Evolutionary conservation across 2,797 vertebrate genomes (phyloP).

Genomic region (Sebastiscus albofasciatus): DNA sequence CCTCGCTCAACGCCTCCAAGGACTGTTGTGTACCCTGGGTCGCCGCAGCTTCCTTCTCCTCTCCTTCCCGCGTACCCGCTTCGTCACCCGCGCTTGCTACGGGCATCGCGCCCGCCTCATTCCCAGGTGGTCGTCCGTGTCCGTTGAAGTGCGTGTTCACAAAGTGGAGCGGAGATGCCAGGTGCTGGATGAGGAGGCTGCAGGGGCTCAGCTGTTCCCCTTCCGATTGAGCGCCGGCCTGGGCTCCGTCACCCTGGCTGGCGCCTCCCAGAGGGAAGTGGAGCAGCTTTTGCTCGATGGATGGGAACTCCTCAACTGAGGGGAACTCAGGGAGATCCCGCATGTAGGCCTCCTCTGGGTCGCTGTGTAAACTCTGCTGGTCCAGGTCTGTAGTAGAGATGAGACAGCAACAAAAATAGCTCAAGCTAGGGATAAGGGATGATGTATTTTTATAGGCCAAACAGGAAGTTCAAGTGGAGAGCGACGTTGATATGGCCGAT

Average conservation of each 20-base stretch:
- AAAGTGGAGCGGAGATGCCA: slow-evolving; percentile 95
- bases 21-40: slow-evolving; percentile 77
- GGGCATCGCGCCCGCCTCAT: slow-evolving; percentile 39
- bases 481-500: not conserved
- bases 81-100: not conserved
- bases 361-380: slow-evolving; percentile 92
- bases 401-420: not conserved
- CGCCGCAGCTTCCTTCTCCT: not conserved
- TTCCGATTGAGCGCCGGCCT: slow-evolving; percentile 22
- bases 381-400: slow-evolving; percentile 88
- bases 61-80: slow-evolving; percentile 29
- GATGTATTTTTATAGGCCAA: no score
- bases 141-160: slow-evolving; percentile 99
- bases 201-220: slow-evolving; percentile 71
- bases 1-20: slow-evolving; percentile 88
- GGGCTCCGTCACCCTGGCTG: slow-evolving; percentile 16
- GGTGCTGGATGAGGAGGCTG: slow-evolving; percentile 84
- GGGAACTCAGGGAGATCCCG: slow-evolving; percentile 90
- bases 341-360: slow-evolving; percentile 89
- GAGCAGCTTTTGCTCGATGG: slow-evolving; percentile 80
- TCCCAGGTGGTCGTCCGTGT: slow-evolving; percentile 62
- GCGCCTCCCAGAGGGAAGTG: slow-evolving; percentile 72
- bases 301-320: slow-evolving; percentile 87
- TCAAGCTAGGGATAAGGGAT: no score
- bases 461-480: no score